Base-by-base conservation (phyloP, 1,140 invertebrate species). In the Drosophila obscura region DNA sequence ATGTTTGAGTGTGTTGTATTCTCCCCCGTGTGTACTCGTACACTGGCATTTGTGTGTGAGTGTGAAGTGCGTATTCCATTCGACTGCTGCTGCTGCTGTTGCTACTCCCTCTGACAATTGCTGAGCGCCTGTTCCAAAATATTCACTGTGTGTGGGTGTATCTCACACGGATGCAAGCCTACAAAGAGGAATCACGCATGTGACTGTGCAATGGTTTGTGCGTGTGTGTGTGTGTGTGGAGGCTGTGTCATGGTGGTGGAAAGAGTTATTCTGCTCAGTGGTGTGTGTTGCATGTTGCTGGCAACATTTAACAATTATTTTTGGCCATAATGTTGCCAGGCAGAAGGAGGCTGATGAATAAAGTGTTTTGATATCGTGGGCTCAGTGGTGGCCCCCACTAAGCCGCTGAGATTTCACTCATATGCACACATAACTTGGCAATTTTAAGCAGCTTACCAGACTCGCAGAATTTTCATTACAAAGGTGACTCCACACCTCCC, bases 71-170 rank as follows among this genome's bases (percentile, higher is more conserved):
- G 79, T 85, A 52, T 67, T 65, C 50, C 52, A 45, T 48, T 31
- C 35, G 35, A 39, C 35, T 39, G 35, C 11, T 39, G 35, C 19
- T 41, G 11, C 35, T 46, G 46, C 49, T 45, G 51, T 55, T 46
- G 49, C 31, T 39, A 13, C 35, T 39, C 35, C 35, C 31, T 41
- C 75, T 72, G 61, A 41, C 31, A 56, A 22, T 58, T 45, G 78
- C 79, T 87, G 79, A 22, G 63, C 83, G 76, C 83, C 83, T 87
- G 79, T 77, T 87, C 67, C 50, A n/a, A 79, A 89, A 67, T 83
- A 59, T 83, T 66, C 53, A 28, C 48, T 35, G 60, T 80, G 83
- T 87, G 83, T 87, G 83, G 83, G 83, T 87, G 83, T 88, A 84
- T 75, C 83, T 35, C 51, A 68, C 82, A 85, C 57, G 46, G 22